Evolutionary conservation across 2,797 vertebrate species (phyloP), one percentile per base, ranked within the genome.

Genomic region (Lophotriccus pileatus): DNA sequence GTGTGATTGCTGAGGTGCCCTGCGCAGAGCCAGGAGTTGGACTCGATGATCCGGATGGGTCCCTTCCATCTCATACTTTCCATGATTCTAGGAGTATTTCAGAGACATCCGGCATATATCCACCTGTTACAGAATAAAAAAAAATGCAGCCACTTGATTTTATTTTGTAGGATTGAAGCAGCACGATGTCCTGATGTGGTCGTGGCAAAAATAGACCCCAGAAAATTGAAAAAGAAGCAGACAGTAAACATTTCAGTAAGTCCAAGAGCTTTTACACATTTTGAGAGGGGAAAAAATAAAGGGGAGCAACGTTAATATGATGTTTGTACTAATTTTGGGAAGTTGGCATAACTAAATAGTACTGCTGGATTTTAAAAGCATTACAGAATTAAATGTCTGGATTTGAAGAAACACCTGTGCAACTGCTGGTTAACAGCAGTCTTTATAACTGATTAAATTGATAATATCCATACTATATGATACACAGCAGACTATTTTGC

Each of bases 171-270:
- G 95, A 97, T 99, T 87, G 99, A 99, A 98, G 99, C 99, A 13
- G 98, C 99, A 16, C 97, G 98, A 23, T 99, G 98, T 95, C 99
- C 99, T 58, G 99, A 99, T 83, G 99, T 99, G 91, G 99, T 99
- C 4, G 99, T 99, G 84, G 99, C 99, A 17, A 98, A 99, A 60
- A 99, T 99, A 94, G 99, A 99, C 94, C 99, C 99, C 32, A 99
- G 98, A 97, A 99, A 99, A 94, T 92, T 99, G 90, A 99, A 98
- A 94, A 99, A 98, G 95, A 99, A 98, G 84, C 99, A 99, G 87
- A 99, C 99, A 12, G 98, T 99, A 21, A 99, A 98, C 89, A 94
- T 97, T 81, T 99, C 99, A 62, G 99, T 99, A 97, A 99, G 99
- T 99, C 58, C 63, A 10, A 58, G 15, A 79, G 27, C 5, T 75